Evolutionary conservation across 1,140 invertebrate species (phyloP).

Genomic region (Lethrus apterus): DNA sequence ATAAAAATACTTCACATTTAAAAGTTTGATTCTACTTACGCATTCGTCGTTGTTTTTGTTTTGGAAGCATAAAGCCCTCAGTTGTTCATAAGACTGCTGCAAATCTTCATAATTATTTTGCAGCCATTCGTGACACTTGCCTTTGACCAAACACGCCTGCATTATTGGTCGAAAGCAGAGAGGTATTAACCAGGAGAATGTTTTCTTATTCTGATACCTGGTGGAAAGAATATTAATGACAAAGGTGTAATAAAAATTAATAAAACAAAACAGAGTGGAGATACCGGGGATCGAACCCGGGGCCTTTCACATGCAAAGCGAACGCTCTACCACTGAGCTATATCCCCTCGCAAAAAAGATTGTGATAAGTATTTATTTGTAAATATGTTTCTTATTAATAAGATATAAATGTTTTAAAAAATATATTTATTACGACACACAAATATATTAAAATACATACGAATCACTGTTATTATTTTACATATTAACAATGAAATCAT

Average conservation of each 20-base stretch:
- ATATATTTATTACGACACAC: too few relatives aligned
- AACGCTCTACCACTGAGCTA: constrained; percentile 85
- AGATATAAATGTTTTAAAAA: too few relatives aligned
- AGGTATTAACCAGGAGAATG: background rate
- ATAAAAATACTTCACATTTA: too few relatives aligned
- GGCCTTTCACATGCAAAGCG: constrained; percentile 91
- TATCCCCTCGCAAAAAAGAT: too few relatives aligned
- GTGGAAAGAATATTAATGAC: constrained; percentile 1
- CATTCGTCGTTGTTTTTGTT: constrained; percentile 7
- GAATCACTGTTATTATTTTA: too few relatives aligned
- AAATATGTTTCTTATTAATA: too few relatives aligned
- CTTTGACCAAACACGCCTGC: constrained; percentile 11
- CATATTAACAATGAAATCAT: too few relatives aligned
- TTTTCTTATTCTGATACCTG: constrained; percentile 13
- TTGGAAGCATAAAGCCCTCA: constrained; percentile 2
- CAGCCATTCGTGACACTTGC: constrained; percentile 18
- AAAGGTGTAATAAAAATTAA: background rate
- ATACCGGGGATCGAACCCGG: constrained; percentile 78
- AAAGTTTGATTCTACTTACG: background rate
- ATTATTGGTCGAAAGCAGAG: constrained; percentile 5
- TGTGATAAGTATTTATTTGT: too few relatives aligned
- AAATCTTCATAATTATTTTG: constrained; percentile 18
- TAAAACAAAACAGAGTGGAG: background rate
- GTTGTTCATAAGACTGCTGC: constrained; percentile 9
- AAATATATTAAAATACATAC: too few relatives aligned